These are phyloP conservation scores for Cyrtonyx montezumae DNA, from an alignment of 2,113 vertebrate genomes.

Conservation along the genomic window DNA sequence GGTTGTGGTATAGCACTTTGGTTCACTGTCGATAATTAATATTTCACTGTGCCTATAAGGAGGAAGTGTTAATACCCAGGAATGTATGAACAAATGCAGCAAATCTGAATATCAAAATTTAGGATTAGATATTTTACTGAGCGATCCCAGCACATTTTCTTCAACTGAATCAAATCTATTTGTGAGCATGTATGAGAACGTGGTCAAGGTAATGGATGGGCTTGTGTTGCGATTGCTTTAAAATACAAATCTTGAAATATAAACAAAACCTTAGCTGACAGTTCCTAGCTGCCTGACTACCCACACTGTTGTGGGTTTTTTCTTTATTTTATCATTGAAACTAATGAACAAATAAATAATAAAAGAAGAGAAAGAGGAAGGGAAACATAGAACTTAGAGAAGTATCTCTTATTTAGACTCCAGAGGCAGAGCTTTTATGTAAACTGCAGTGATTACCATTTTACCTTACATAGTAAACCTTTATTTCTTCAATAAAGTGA, in stretches of 20 bases:
- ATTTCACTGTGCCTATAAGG: neutral
- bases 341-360: slow-evolving; percentile 2
- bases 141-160: neutral
- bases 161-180: neutral
- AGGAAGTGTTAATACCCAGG: neutral
- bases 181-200: neutral
- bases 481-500: slow-evolving; percentile 47
- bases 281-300: neutral
- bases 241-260: neutral
- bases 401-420: neutral
- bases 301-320: neutral
- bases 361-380: neutral
- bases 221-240: neutral
- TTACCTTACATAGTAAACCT: slow-evolving; percentile 17
- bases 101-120: neutral
- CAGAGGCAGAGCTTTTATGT: neutral
- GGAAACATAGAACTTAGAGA: neutral
- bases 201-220: neutral
- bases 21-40: neutral
- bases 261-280: neutral
- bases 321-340: neutral
- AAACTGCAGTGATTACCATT: slow-evolving; percentile 10
- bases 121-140: neutral
- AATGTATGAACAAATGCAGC: neutral
- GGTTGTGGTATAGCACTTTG: neutral